Base-by-base conservation (phyloP, 2,888 invertebrate genomes). In the Metopia argyrocephala region DNA sequence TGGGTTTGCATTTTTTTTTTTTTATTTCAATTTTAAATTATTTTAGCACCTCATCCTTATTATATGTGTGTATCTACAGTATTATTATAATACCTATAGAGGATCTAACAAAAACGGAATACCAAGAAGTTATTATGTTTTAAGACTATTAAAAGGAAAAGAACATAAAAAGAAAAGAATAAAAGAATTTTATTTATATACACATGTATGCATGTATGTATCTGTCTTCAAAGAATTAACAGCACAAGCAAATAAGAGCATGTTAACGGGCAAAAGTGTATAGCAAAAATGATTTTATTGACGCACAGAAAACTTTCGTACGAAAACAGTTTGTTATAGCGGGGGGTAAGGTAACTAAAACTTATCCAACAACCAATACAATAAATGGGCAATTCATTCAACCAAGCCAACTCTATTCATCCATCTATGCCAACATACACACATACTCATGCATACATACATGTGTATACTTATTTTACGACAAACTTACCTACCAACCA, bases 281-380 rank as follows among this genome's bases (percentile, higher is more conserved):
- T 54, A 71, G 65, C 71, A 57, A 54, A 68, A 61, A 57, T 56
- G 56, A 66, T 78, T 75, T 76, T 76, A 78, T 70, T 83, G 76
- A 78, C 73, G 78, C 82, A 78, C 57, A 52, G 9, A 68, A 70
- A 76, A 66, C 25, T 70, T 38, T 38, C 38, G 15, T 38, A 38
- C 15, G 38, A 75, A 66, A 52, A 38, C 38, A 38, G 38, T 3
- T 12, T 12, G 15, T 38, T 38, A 38, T 38, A 38, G 38, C 9
- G 15, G 38, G 38, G 12, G 15, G 12, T 4, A 38, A 15, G 12
- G 15, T 38, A 38, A 38, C 9, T 9, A 9, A 38, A 38, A 9
- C 9, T 12, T 15, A 38, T 38, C n/a, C 20, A 46, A 28, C 45
- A 27, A 5, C 15, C 25, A 28, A 61, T 54, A 25, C 27, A 69